Conservation (phyloP, 2,113 vertebrate species). For the Rutilus rutilus region DNA sequence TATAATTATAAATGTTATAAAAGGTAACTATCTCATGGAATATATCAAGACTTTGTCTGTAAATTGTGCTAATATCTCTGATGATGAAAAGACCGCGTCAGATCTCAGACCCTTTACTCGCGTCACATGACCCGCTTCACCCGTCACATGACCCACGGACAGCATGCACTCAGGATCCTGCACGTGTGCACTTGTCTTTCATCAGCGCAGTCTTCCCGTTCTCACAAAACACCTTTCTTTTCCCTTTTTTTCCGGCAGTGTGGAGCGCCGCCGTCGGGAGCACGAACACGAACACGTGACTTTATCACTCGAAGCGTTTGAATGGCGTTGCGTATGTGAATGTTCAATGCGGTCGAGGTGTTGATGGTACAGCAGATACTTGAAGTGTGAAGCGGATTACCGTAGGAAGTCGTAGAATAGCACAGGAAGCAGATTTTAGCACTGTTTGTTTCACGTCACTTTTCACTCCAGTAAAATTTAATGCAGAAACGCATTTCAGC, state of each 20-base stretch:
- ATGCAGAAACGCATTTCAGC: neutral
- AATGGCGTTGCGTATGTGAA: too few relatives aligned
- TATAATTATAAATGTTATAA: slow-evolving; percentile 60
- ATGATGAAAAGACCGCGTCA: slow-evolving; percentile 55
- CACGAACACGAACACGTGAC: neutral
- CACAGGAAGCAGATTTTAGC: slow-evolving; percentile 11
- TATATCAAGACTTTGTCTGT: slow-evolving; percentile 71
- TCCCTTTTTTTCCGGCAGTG: neutral
- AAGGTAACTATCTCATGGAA: slow-evolving; percentile 67
- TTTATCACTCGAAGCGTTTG: neutral
- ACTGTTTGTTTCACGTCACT: neutral
- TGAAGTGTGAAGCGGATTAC: neutral
- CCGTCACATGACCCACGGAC: slow-evolving; percentile 12
- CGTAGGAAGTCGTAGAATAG: neutral
- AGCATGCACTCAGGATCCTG: slow-evolving; percentile 60
- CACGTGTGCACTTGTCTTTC: slow-evolving; percentile 59
- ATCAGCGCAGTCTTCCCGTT: slow-evolving; percentile 54
- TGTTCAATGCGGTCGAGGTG: neutral
- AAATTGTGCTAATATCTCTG: slow-evolving; percentile 71
- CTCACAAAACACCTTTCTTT: neutral
- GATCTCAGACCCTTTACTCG: slow-evolving; percentile 31
- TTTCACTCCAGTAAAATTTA: neutral
- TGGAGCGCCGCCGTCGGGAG: neutral
- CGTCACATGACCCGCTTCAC: slow-evolving; percentile 23
- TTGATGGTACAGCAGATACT: neutral